Evolutionary conservation across 2,113 vertebrate genomes (phyloP).

Genomic region (Ceyx margarethae): DNA sequence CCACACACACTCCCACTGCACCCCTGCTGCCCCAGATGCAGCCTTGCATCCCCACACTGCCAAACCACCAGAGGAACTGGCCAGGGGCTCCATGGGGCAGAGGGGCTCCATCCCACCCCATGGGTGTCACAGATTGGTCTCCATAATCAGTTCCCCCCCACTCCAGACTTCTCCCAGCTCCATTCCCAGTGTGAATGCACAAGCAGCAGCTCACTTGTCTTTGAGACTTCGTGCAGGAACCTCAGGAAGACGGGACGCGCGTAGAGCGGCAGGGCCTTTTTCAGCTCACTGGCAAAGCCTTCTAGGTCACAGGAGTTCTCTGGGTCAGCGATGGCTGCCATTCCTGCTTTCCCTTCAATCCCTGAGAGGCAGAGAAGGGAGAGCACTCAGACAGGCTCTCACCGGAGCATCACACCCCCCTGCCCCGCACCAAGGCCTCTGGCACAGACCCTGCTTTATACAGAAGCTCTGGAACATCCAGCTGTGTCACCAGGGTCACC

Average conservation of each 20-base stretch:
- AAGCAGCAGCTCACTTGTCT: slow-evolving; percentile 79
- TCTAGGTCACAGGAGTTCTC: slow-evolving; percentile 80
- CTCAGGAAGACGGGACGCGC: slow-evolving; percentile 91
- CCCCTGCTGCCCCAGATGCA: not conserved
- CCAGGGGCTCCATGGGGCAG: not conserved
- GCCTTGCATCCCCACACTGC: accelerated
- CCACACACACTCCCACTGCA: accelerated
- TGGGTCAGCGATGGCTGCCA: slow-evolving; percentile 90
- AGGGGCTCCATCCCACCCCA: not conserved
- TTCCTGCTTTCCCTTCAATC: slow-evolving; percentile 93
- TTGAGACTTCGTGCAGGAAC: slow-evolving; percentile 87
- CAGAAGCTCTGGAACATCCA: accelerated
- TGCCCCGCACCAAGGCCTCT: not conserved
- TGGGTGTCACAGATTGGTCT: not conserved
- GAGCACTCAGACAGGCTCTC: not conserved
- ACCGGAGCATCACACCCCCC: not conserved
- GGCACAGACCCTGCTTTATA: not conserved
- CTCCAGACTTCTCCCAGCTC: not conserved
- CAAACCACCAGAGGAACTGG: not conserved
- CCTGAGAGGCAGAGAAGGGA: slow-evolving; percentile 72
- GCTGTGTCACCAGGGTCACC: not conserved
- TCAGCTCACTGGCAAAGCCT: slow-evolving; percentile 82
- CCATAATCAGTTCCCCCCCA: not conserved
- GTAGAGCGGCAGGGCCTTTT: slow-evolving; percentile 87
- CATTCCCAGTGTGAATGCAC: accelerated